Evolutionary conservation across 2,113 vertebrate species (phyloP).

Genomic region (Ailurus styani): DNA sequence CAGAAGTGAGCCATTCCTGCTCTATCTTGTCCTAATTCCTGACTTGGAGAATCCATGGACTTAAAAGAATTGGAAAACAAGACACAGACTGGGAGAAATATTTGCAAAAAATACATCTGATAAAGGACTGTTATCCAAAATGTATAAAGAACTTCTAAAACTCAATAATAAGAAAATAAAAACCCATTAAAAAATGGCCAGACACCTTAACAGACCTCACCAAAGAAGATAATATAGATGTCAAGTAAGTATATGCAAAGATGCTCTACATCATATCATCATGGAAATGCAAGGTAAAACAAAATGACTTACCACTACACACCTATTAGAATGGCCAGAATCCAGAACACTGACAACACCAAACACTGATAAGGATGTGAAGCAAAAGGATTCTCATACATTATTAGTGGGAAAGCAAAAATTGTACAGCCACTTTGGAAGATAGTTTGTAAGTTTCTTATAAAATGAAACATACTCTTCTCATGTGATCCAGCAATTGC

Average conservation of each 20-base stretch:
- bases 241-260: background rate
- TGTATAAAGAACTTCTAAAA: background rate
- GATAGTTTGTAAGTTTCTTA: background rate
- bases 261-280: background rate
- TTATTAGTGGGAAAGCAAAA: background rate
- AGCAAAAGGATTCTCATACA: background rate
- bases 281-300: background rate
- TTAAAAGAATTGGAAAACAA: constrained; percentile 1
- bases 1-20: background rate
- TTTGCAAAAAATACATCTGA: background rate
- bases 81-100: background rate
- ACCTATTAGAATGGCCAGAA: background rate
- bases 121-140: background rate
- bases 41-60: background rate
- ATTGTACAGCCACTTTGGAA: background rate
- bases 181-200: background rate
- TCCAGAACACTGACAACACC: background rate
- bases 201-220: background rate
- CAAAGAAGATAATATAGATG: background rate
- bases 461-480: background rate
- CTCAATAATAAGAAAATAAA: background rate
- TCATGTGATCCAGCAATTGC: background rate
- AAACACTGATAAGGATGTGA: background rate
- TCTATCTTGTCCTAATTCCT: background rate
- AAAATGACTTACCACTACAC: background rate